These are phyloP conservation scores for Leptinotarsa lineolata DNA, from an alignment of 1,140 invertebrate species.

Conservation along the genomic window DNA sequence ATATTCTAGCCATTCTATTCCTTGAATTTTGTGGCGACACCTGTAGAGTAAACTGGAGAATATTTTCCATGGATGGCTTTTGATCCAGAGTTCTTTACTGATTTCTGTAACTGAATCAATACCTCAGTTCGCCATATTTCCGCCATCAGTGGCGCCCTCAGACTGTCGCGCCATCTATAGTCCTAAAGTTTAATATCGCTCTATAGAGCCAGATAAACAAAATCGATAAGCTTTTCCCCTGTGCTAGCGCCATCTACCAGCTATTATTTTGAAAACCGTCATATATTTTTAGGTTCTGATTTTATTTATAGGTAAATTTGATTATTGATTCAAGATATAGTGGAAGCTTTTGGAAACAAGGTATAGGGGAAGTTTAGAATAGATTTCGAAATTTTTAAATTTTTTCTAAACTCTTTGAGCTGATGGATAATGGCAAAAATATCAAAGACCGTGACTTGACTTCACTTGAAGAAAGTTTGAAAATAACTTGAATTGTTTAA, in stretches of 20 bases:
- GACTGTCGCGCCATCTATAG: constrained; percentile 31
- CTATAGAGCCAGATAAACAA: neutral
- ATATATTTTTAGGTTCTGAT: too few relatives aligned
- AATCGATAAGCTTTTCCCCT: neutral
- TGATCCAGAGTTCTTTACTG: neutral
- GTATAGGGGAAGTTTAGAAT: too few relatives aligned
- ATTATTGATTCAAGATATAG: too few relatives aligned
- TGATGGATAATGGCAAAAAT: too few relatives aligned
- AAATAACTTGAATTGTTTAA: too few relatives aligned
- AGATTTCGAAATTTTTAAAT: too few relatives aligned
- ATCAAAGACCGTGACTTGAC: too few relatives aligned
- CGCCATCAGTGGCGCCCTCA: constrained; percentile 24
- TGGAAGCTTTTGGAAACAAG: too few relatives aligned
- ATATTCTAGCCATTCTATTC: neutral
- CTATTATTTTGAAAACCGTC: too few relatives aligned
- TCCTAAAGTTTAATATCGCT: constrained; percentile 17
- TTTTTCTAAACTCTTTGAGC: too few relatives aligned
- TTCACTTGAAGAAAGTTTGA: too few relatives aligned
- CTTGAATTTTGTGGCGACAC: neutral
- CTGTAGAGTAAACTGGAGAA: neutral
- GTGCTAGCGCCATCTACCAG: neutral
- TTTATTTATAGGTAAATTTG: too few relatives aligned
- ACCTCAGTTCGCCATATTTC: constrained; percentile 6
- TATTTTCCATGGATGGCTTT: neutral
- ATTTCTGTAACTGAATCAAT: constrained; percentile 16